Percentiles rank a stretch among this genome's conserved stretches.
Conservation (phyloP, 1,140 invertebrate species). For the Holcopasites calliopsidis region DNA sequence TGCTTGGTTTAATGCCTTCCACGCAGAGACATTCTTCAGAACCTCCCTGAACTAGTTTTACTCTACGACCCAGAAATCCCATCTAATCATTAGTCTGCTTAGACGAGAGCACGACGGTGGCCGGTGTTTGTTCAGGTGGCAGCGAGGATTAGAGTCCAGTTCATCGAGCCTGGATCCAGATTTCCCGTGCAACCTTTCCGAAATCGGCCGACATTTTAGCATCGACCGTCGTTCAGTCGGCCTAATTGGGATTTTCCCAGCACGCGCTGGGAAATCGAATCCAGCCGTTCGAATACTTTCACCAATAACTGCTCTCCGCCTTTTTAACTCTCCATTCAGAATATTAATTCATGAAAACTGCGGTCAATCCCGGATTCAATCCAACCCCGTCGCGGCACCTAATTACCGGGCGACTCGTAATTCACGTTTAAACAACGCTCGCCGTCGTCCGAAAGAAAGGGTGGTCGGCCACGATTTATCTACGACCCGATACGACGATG, state of each 20-base stretch:
- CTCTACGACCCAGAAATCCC: conserved; percentile 19
- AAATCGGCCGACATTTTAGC: conserved; percentile 32
- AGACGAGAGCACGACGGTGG: conserved; percentile 30
- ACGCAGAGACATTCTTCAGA: neutral
- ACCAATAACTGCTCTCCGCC: neutral
- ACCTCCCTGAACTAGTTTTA: conserved; percentile 5
- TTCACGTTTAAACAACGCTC: conserved; percentile 4
- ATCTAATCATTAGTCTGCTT: conserved; percentile 50
- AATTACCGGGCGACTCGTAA: conserved; percentile 5
- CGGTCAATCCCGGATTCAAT: too few relatives aligned
- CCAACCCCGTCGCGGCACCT: neutral
- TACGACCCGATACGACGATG: neutral
- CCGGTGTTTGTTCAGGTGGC: conserved; percentile 57
- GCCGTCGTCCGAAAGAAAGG: neutral
- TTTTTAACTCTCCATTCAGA: neutral
- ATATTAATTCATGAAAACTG: too few relatives aligned
- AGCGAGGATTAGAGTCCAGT: conserved; percentile 45
- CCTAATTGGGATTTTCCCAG: conserved; percentile 36
- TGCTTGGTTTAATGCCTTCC: too few relatives aligned
- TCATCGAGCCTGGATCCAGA: conserved; percentile 41
- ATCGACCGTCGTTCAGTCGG: conserved; percentile 17
- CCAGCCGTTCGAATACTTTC: neutral
- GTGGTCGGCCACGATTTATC: conserved; percentile 10
- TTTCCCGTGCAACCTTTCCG: conserved; percentile 37
- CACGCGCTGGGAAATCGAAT: neutral